phyloP scores from a whole-genome alignment of 2,113 vertebrate species.

The Gobiocypris rarus region DNA sequence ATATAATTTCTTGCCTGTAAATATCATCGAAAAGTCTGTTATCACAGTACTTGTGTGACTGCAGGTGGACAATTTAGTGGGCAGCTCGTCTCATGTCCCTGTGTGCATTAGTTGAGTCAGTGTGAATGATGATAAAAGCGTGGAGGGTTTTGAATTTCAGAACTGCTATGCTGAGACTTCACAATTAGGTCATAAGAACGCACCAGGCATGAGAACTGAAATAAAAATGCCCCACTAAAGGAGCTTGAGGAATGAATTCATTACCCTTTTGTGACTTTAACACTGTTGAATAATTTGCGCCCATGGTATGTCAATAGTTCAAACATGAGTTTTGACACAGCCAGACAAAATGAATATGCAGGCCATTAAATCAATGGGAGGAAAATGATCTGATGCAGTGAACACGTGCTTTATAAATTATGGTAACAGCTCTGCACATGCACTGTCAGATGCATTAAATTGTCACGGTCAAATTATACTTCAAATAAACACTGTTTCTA shows the following conservation, averaged over 20 bases:
- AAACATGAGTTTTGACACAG: not conserved
- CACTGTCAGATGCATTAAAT: not conserved
- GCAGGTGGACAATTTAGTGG: not conserved
- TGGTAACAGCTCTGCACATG: not conserved
- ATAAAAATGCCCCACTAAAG: constrained; percentile 32
- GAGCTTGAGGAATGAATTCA: constrained; percentile 29
- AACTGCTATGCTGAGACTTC: constrained; percentile 28
- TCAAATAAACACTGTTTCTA: not conserved
- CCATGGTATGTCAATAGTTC: not conserved
- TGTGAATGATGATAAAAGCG: constrained; percentile 36
- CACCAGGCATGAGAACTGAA: constrained; percentile 29
- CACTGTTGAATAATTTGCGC: constrained; percentile 53
- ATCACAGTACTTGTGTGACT: not conserved
- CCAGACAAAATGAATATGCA: not conserved
- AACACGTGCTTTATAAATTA: not conserved
- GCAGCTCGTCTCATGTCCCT: constrained; percentile 2
- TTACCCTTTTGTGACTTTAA: constrained; percentile 21
- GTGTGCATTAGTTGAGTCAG: constrained; percentile 15
- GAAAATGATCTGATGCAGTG: not conserved
- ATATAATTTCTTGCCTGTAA: not conserved
- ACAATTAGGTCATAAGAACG: constrained; percentile 39
- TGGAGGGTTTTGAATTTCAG: constrained; percentile 32
- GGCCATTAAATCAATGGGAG: not conserved
- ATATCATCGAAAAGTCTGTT: not conserved
- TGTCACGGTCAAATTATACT: not conserved